A percentile compares a stretch with the other conserved stretches of the same genome.
Conservation (phyloP, 2,888 invertebrate species). For the Lasioglossum lativentre region DNA sequence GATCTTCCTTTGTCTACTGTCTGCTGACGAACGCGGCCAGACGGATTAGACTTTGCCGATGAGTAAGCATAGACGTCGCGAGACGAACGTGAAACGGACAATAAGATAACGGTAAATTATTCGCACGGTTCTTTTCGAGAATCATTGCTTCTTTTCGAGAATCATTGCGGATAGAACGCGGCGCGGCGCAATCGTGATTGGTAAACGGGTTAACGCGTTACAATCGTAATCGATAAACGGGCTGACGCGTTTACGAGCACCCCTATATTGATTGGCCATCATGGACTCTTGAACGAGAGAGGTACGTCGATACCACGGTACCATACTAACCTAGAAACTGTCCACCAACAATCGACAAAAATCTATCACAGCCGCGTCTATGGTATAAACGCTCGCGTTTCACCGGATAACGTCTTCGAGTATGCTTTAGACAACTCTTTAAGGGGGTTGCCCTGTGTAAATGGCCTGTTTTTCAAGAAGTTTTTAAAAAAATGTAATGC, state of each 20-base stretch:
- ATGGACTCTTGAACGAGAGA: not conserved
- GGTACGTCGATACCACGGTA: not conserved
- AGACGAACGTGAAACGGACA: not conserved
- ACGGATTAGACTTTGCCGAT: not conserved
- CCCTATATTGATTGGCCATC: not conserved
- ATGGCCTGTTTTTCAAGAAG: too few species aligned
- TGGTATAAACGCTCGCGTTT: not conserved
- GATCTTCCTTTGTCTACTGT: not conserved
- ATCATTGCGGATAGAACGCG: not conserved
- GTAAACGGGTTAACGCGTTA: not conserved
- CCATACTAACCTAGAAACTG: not conserved
- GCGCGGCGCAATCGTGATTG: not conserved
- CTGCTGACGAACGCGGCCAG: not conserved
- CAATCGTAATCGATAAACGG: not conserved
- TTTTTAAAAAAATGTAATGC: too few species aligned
- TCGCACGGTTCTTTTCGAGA: not conserved
- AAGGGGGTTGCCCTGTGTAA: too few species aligned
- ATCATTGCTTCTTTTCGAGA: not conserved
- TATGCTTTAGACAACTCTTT: too few species aligned
- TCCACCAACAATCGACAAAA: not conserved
- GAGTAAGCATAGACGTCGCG: not conserved
- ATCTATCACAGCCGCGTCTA: not conserved
- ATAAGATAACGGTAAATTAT: not conserved
- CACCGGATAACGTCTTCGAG: not conserved
- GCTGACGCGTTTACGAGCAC: not conserved